Conservation (phyloP, 1,140 invertebrate species). For the Bathynomus jamesi region DNA sequence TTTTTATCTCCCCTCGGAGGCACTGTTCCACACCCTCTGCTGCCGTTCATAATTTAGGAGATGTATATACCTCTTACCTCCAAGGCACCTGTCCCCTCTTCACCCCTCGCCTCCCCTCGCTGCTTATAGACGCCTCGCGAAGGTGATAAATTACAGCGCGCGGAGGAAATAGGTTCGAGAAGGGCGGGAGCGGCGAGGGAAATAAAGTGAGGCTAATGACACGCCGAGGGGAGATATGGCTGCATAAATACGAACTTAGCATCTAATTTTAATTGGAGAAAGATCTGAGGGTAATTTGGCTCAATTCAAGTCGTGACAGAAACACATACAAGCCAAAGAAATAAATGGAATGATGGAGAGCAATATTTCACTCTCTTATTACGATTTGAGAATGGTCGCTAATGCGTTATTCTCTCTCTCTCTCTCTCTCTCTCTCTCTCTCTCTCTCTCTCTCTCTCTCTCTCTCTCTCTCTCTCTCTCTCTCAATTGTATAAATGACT, state of each 20-base stretch:
- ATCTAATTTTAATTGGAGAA: slow-evolving; percentile 1
- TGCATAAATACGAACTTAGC: neutral
- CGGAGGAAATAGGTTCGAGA: neutral
- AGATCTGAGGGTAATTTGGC: neutral
- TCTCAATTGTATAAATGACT: no score
- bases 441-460: neutral
- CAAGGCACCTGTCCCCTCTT: neutral
- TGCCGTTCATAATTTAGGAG: neutral
- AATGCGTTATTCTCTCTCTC: neutral
- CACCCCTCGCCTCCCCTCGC: neutral
- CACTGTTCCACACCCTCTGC: neutral
- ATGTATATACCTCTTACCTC: neutral
- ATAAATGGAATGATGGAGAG: neutral
- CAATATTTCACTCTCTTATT: neutral
- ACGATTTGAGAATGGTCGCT: neutral
- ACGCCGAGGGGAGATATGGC: neutral
- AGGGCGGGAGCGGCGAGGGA: neutral
- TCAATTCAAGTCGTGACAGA: neutral
- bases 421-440: neutral
- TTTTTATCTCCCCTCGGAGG: neutral
- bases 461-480: neutral
- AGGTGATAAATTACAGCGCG: neutral
- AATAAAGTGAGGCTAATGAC: neutral
- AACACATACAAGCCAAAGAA: neutral
- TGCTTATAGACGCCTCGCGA: neutral